phyloP scores from a whole-genome alignment of 2,797 vertebrate species.

The Bovichtus diacanthus region DNA sequence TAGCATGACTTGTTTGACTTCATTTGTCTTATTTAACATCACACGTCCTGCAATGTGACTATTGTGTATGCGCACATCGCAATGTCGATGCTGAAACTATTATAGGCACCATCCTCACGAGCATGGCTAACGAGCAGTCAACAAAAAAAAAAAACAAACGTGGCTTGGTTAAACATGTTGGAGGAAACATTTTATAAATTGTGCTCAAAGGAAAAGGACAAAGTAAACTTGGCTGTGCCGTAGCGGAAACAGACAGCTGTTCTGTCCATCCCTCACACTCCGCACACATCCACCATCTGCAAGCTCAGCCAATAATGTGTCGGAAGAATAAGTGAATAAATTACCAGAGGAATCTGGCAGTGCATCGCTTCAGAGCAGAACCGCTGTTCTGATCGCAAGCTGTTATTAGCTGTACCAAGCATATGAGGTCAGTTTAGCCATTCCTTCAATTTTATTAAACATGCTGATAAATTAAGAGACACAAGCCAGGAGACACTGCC shows the following conservation, averaged over 20 bases:
- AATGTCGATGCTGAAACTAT: too few relatives aligned
- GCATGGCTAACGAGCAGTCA: not conserved
- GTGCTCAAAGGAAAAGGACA: slow-evolving; percentile 43
- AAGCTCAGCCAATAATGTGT: slow-evolving; percentile 65
- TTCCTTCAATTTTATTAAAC: slow-evolving; percentile 55
- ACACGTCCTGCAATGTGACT: too few relatives aligned
- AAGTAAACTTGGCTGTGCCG: slow-evolving; percentile 57
- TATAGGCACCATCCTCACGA: too few relatives aligned
- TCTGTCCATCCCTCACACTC: slow-evolving; percentile 55
- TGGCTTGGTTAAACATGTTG: slow-evolving; percentile 8
- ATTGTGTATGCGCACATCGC: too few relatives aligned
- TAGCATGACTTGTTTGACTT: too few relatives aligned
- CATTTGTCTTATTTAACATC: too few relatives aligned
- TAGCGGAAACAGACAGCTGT: slow-evolving; percentile 66
- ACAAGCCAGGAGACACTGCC: slow-evolving; percentile 8
- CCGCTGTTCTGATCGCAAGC: slow-evolving; percentile 44
- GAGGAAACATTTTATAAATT: slow-evolving; percentile 41
- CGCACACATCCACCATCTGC: slow-evolving; percentile 58
- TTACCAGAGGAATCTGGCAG: slow-evolving; percentile 56
- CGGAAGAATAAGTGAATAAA: slow-evolving; percentile 62
- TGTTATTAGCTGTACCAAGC: slow-evolving; percentile 48
- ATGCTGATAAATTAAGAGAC: slow-evolving; percentile 42
- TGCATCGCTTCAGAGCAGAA: slow-evolving; percentile 49
- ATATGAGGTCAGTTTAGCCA: slow-evolving; percentile 54
- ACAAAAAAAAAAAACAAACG: not conserved